A percentile compares a stretch with the other conserved stretches of the same genome.
Evolutionary conservation across 2,888 invertebrate species (phyloP).

Genomic region (Dilophus febrilis): DNA sequence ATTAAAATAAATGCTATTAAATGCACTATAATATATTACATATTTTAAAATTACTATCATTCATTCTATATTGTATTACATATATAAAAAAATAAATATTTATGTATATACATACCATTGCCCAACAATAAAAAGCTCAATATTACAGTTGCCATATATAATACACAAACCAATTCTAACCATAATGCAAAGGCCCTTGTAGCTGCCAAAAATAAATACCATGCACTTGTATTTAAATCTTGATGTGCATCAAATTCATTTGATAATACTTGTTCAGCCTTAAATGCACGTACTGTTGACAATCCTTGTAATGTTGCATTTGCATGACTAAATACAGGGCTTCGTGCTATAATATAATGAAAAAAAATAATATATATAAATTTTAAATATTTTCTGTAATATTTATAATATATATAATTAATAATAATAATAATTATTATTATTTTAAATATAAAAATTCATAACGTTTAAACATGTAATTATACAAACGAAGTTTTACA

Average conservation of each 20-base stretch:
- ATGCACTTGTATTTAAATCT: constrained; percentile 49
- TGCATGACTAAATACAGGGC: constrained; percentile 55
- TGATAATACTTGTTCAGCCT: constrained; percentile 38
- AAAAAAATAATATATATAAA: no score
- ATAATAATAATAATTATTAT: no score
- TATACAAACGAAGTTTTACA: no score
- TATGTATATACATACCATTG: constrained; percentile 6
- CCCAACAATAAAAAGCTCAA: constrained; percentile 41
- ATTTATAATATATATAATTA: no score
- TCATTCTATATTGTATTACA: background rate
- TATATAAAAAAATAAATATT: background rate
- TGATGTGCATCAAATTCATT: constrained; percentile 39
- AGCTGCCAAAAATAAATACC: constrained; percentile 50
- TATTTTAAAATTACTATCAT: background rate
- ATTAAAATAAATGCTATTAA: no score
- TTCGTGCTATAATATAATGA: constrained; percentile 34
- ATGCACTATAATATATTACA: background rate
- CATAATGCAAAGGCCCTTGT: constrained; percentile 57
- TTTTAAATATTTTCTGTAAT: no score
- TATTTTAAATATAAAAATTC: no score
- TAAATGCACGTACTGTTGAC: constrained; percentile 54
- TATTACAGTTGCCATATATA: constrained; percentile 47
- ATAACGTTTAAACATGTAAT: no score
- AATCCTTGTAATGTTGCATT: constrained; percentile 53
- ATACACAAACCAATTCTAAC: constrained; percentile 49